Evolutionary conservation across 1,140 invertebrate genomes (phyloP).

Genomic region (Macrosteles quadrilineatus): DNA sequence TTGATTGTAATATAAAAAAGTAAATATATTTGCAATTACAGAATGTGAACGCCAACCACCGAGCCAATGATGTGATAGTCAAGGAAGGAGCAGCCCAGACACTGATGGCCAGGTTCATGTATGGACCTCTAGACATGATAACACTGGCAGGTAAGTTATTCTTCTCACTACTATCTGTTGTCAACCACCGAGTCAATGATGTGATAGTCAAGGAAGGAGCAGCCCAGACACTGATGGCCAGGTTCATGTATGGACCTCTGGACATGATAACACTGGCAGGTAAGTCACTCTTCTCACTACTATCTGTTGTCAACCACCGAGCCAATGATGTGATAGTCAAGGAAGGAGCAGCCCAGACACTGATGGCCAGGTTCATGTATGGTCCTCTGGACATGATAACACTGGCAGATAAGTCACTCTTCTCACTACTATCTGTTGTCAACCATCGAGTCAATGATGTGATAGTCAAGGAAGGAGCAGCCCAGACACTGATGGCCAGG

Average conservation of each 20-base stretch:
- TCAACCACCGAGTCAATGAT: too few species aligned
- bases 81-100: conserved; percentile 85
- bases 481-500: conserved; percentile 82
- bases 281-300: too few species aligned
- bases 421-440: too few species aligned
- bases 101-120: conserved; percentile 93
- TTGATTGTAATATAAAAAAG: too few species aligned
- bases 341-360: conserved; percentile 82
- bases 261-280: conserved; percentile 82
- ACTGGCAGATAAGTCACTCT: conserved; percentile 68
- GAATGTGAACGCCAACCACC: conserved; percentile 97
- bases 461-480: conserved; percentile 86
- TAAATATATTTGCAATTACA: too few species aligned
- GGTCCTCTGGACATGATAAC: conserved; percentile 93
- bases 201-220: conserved; percentile 91
- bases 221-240: conserved; percentile 80
- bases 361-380: conserved; percentile 96
- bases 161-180: too few species aligned
- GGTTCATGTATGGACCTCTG: conserved; percentile 99
- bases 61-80: conserved; percentile 97
- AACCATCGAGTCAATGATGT: conserved; percentile 99
- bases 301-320: too few species aligned
- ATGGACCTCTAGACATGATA: conserved; percentile 94
- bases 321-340: conserved; percentile 97
- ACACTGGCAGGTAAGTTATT: conserved; percentile 68